These are phyloP conservation scores for Aplysina aerophoba DNA, from an alignment of 37 sponge, comb jelly and placozoan species.

Conservation along the genomic window DNA sequence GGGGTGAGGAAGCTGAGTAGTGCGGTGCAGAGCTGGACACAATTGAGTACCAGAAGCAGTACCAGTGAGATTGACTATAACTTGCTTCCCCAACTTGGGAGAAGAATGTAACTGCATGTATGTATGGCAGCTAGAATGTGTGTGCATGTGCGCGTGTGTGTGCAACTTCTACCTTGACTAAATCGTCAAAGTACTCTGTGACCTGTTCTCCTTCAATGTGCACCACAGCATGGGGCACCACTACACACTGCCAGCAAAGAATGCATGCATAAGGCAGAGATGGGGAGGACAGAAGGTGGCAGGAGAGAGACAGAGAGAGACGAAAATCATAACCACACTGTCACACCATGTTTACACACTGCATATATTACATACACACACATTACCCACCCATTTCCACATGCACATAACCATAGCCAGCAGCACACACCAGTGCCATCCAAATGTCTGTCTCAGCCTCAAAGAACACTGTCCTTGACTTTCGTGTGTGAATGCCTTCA, in stretches of 20 bases:
- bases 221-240: conserved; percentile 57
- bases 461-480: conserved; percentile 66
- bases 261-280: background rate
- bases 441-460: conserved; percentile 85
- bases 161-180: conserved; percentile 71
- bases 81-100: too few relatives aligned
- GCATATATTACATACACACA: background rate
- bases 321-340: background rate
- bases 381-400: background rate
- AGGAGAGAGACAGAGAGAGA: background rate
- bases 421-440: conserved; percentile 81
- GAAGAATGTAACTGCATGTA: too few relatives aligned
- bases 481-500: conserved; percentile 77
- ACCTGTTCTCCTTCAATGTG: conserved; percentile 62
- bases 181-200: conserved; percentile 53
- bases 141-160: background rate
- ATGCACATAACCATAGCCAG: background rate
- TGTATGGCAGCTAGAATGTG: too few relatives aligned
- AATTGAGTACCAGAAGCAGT: too few relatives aligned
- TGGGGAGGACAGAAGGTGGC: background rate
- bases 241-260: conserved; percentile 53
- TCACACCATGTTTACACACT: background rate
- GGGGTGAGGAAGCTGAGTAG: too few relatives aligned
- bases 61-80: too few relatives aligned
- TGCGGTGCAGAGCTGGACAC: too few relatives aligned